Percentiles rank a stretch among this genome's conserved stretches.
Conservation (phyloP, 1,140 invertebrate species). For the Lepidurus couesii region DNA sequence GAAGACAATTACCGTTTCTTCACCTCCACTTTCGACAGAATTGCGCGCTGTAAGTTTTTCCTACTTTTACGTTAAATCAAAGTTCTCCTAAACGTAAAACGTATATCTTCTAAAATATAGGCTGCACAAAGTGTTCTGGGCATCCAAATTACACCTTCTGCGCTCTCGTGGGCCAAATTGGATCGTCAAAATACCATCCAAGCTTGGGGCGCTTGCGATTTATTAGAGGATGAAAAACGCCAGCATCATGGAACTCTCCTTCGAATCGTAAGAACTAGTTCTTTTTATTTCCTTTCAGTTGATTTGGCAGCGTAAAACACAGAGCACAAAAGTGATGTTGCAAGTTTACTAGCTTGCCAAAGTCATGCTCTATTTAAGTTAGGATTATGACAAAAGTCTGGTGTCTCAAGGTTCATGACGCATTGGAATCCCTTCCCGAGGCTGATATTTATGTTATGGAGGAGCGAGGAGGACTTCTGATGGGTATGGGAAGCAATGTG, state of each 20-base stretch:
- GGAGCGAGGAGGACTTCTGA: constrained; percentile 14
- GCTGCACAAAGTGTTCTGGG: background rate
- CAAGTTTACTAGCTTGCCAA: too few species aligned
- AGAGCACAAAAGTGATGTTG: too few species aligned
- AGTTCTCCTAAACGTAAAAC: background rate
- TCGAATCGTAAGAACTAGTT: background rate
- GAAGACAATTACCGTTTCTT: background rate
- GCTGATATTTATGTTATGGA: constrained; percentile 24
- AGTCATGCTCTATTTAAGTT: too few species aligned
- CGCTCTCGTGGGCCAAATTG: background rate
- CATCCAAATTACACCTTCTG: background rate
- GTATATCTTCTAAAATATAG: background rate
- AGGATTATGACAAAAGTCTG: background rate
- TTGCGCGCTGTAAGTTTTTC: background rate
- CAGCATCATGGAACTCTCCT: background rate
- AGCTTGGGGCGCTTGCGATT: background rate
- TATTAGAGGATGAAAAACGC: background rate
- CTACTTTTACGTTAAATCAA: background rate
- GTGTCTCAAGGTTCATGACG: background rate
- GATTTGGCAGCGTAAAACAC: background rate
- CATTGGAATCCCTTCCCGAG: background rate
- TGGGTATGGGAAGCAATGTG: background rate
- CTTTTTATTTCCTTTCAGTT: background rate
- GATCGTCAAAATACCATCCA: background rate
- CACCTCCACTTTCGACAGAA: background rate